phyloP scores from a whole-genome alignment of 2,888 invertebrate species.

The Crossocerus cetratus region DNA sequence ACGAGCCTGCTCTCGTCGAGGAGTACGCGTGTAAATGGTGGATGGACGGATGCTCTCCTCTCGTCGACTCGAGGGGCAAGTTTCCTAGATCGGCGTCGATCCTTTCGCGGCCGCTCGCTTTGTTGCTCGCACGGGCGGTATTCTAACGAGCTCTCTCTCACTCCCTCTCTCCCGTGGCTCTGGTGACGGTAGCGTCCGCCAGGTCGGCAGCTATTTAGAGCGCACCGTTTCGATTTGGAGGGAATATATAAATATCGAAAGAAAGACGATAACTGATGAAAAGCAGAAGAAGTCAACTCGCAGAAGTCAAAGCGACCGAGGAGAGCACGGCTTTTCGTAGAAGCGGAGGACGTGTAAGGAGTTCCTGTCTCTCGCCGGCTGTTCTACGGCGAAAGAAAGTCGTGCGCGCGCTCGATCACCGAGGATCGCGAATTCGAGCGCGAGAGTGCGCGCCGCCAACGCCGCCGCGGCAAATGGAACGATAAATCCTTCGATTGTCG shows the following conservation, averaged over 20 bases:
- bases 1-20: neutral
- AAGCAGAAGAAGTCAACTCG: slow-evolving; percentile 32
- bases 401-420: slow-evolving; percentile 31
- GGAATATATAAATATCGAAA: slow-evolving; percentile 27
- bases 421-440: slow-evolving; percentile 39
- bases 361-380: slow-evolving; percentile 33
- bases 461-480: slow-evolving; percentile 55
- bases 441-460: neutral
- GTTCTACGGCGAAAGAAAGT: slow-evolving; percentile 29
- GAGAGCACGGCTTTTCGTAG: slow-evolving; percentile 9
- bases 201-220: too few species aligned
- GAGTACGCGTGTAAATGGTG: neutral
- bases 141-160: neutral
- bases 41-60: neutral
- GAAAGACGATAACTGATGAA: slow-evolving; percentile 31
- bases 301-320: slow-evolving; percentile 3
- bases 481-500: slow-evolving; percentile 69
- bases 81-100: slow-evolving; percentile 5
- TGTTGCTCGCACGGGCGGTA: neutral
- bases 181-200: neutral
- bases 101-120: neutral
- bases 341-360: slow-evolving; percentile 48
- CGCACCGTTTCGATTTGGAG: slow-evolving; percentile 11
- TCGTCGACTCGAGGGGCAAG: neutral
- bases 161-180: neutral